These are phyloP conservation scores for honey bee (Apis mellifera) DNA, from an alignment of 1,140 invertebrate species.

Conservation along the genomic window DNA sequence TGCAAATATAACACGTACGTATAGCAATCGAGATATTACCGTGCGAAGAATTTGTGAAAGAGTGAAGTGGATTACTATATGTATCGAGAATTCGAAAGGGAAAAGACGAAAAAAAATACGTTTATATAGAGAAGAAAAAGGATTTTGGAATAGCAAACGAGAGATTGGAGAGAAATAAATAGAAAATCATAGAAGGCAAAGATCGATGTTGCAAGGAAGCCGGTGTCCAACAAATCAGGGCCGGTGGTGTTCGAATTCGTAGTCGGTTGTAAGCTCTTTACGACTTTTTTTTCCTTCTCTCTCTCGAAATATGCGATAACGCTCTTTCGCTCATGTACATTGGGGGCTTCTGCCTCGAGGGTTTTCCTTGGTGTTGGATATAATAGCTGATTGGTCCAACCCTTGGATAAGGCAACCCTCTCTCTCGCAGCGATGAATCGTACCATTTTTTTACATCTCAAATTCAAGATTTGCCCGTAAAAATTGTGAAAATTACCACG, in stretches of 20 bases:
- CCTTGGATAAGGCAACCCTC: constrained; percentile 51
- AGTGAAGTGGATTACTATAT: constrained; percentile 42
- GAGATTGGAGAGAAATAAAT: constrained; percentile 16
- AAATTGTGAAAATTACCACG: not conserved
- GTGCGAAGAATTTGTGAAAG: constrained; percentile 30
- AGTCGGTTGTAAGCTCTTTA: constrained; percentile 35
- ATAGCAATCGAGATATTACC: constrained; percentile 23
- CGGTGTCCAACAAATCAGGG: constrained; percentile 17
- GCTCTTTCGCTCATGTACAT: constrained; percentile 17
- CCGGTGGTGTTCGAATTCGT: constrained; percentile 35
- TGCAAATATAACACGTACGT: constrained; percentile 25
- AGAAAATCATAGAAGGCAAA: not conserved
- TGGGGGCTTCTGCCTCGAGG: constrained; percentile 23
- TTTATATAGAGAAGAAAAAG: not conserved
- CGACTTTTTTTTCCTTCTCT: not conserved
- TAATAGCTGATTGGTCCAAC: constrained; percentile 66
- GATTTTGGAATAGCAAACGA: constrained; percentile 21
- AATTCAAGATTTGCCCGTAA: constrained; percentile 35
- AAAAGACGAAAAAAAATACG: constrained; percentile 4
- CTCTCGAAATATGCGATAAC: constrained; percentile 52
- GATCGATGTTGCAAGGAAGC: constrained; percentile 4
- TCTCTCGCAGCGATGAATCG: constrained; percentile 39
- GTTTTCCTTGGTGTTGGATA: constrained; percentile 69
- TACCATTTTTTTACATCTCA: constrained; percentile 32
- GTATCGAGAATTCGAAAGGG: not conserved